Base-by-base conservation (phyloP, 2,888 invertebrate species). In the Harpalus rubripes region DNA sequence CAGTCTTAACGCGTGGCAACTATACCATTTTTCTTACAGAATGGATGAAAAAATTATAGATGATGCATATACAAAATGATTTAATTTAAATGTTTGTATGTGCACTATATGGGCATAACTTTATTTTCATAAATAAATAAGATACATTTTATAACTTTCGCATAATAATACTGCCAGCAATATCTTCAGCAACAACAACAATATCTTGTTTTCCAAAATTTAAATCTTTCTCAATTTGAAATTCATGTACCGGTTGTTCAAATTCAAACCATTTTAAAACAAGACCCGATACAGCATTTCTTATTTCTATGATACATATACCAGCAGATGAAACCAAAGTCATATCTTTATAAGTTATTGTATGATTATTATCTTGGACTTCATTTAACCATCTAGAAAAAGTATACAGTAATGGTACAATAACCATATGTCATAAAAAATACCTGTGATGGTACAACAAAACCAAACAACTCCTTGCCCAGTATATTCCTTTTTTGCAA, bases 401-500 rank as follows among this genome's bases (percentile, higher is more conserved):
- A 52, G 0, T 52, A 10, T 52, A 52, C 0, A 52, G 0, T 82
- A 61, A 65, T 22, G 74, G 56, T 44, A 68, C 65, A 22, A 58
- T 79, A 41, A 16, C 32, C 18, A 15, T 56, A 15, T 79, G 78
- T 26, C 16, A 39, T 74, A n/a, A 87, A 87, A 92, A 92, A 92
- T 92, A 95, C 92, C 93, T 93, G 89, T 95, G 95, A 89, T 94
- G 94, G 85, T 93, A 93, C 85, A 95, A 90, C 85, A 95, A 91
- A n/a, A 93, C 93, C 80, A 94, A 94, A 90, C 95, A 95, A 89
- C 94, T 94, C 90, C 92, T 92, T 32, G 93, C 93, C 92, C 94
- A 93, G 89, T 93, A 93, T 72, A 93, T 93, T n/a, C 92, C 92
- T 88, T 94, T 94, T 86, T 92, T 92, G 41, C 91, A 92, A 18